Percentiles rank a stretch among this genome's conserved stretches.
Conservation (phyloP, 2,113 vertebrate genomes). For the Boulengeromyrus knoepffleri region DNA sequence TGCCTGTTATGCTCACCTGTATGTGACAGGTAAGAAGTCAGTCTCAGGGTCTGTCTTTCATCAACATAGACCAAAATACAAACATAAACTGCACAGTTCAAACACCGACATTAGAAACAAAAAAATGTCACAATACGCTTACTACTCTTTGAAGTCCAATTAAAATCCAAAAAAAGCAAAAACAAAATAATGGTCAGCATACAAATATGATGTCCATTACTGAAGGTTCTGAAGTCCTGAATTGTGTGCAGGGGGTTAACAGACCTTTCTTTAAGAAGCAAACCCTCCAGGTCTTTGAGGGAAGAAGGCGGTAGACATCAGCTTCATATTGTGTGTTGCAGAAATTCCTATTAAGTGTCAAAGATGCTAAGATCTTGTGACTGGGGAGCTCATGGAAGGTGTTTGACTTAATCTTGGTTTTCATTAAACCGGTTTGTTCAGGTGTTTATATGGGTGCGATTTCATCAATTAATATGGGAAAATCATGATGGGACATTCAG, state of each 20-base stretch:
- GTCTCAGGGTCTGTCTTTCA: neutral
- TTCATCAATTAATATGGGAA: neutral
- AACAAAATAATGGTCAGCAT: neutral
- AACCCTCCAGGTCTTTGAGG: neutral
- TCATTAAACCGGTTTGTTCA: neutral
- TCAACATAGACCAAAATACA: neutral
- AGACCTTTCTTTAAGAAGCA: neutral
- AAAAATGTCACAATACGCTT: neutral
- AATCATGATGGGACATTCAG: neutral
- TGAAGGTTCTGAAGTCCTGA: neutral
- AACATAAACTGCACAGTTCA: neutral
- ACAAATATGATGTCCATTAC: neutral
- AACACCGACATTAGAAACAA: neutral
- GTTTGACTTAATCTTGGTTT: neutral
- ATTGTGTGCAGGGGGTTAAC: neutral
- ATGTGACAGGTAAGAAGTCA: constrained; percentile 75
- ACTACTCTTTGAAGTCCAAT: neutral
- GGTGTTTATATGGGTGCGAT: neutral
- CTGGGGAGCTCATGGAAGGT: neutral
- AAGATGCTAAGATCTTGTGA: neutral
- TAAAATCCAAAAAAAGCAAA: neutral
- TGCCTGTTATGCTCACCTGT: constrained; percentile 92
- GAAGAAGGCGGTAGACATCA: neutral
- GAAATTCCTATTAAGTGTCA: neutral
- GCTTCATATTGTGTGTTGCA: neutral